Evolutionary conservation across 2,888 invertebrate species (phyloP), one percentile per base, ranked within the genome.

Genomic region (Athetis lepigone): DNA sequence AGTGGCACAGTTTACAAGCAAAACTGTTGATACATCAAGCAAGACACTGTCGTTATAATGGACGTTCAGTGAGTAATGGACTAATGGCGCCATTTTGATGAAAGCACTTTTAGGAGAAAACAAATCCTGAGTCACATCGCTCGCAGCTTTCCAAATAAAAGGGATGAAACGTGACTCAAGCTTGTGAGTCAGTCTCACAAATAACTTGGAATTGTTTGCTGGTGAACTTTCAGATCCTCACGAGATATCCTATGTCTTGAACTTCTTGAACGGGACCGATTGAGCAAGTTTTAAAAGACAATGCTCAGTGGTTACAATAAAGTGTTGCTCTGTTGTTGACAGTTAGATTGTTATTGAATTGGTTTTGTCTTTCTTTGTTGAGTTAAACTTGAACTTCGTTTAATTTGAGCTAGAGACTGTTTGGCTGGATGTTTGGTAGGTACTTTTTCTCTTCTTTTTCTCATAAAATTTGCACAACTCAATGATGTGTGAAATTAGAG

Each of bases 141-240:
- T 54, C 18, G 45, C 68, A 59, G 65, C 67, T 70, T 68, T 50
- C 68, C 42, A 71, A 80, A 73, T 70, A 77, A 66, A 71, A 61
- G 65, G 80, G 78, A 74, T 74, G 68, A 74, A 51, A 46, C 55
- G 55, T 80, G 81, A 79, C 23, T 78, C 81, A 70, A 25, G 11
- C 27, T 40, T 37, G 52, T 75, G 75, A 77, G 27, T 77, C 75
- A 75, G 18, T 11, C 52, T 63, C 46, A 46, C 62, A 59, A 80
- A 67, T 80, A 78, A 71, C 68, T 77, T 40, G 18, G 52, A 56
- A 60, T 52, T 59, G 66, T 77, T 77, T 66, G 68, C 62, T 70
- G 40, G 60, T 8, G 43, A 37, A 62, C 62, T 64, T 72, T 51
- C 57, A 63, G 64, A 58, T 42, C 21, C 43, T 62, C n/a, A 23